Conservation (phyloP, 2,797 vertebrate genomes). For the Molossus molossus region DNA sequence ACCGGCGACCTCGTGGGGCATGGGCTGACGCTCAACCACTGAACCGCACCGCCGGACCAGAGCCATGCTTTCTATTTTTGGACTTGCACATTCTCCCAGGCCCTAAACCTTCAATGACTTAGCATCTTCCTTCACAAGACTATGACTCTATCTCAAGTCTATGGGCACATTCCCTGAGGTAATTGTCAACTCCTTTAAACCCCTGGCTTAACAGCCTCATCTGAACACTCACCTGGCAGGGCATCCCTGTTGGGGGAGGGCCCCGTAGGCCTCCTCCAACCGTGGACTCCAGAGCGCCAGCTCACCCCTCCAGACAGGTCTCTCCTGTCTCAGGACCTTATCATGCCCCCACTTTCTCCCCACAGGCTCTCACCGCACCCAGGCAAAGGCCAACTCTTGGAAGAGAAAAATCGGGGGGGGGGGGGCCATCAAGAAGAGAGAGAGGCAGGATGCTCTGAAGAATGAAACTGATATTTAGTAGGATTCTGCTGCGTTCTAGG, state of each 20-base stretch:
- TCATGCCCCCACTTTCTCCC: background rate
- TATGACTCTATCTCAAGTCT: background rate
- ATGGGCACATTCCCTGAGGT: too few relatives aligned
- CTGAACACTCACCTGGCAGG: background rate
- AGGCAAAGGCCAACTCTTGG: background rate
- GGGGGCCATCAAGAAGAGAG: background rate
- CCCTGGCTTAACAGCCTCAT: background rate
- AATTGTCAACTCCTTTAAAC: background rate
- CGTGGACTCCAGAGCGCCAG: background rate
- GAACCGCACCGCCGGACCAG: background rate
- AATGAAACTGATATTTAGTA: background rate
- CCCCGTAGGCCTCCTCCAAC: background rate
- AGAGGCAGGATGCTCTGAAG: background rate
- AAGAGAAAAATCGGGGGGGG: background rate
- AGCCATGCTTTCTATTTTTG: background rate
- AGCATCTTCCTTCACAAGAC: background rate
- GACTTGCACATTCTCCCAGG: background rate
- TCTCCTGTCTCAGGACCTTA: background rate
- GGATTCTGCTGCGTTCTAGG: background rate
- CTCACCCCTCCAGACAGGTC: accelerated
- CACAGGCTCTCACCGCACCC: background rate
- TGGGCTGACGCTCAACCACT: too few relatives aligned
- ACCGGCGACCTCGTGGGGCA: too few relatives aligned
- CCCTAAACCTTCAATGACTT: background rate
- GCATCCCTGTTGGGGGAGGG: background rate